Base-by-base conservation (phyloP, 1,140 invertebrate genomes). In the Penaeus chinensis region DNA sequence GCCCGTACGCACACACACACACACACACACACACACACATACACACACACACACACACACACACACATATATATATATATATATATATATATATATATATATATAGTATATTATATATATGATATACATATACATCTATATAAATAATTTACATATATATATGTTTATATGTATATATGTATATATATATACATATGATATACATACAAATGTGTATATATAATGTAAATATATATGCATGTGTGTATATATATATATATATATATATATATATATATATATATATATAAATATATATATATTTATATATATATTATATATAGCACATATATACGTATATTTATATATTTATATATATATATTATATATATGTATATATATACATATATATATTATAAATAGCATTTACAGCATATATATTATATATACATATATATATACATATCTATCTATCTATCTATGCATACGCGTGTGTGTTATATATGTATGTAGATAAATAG, bases 331-430 rank as follows among this genome's bases (percentile, higher is more conserved):
- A 65, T n/a, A n/a, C n/a, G n/a, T 71, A n/a, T 71, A 24, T 71
- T n/a, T 71, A 32, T 71, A 24, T 32, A 71, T 32, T 0, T n/a
- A 32, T 71, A 24, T 71, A 24, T 71, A 71, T 24, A 32, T 71
- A 7, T 8, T 32, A 71, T 71, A 71, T 71, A 71, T 71, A 71
- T 71, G 22, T 71, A 20, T 20, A 71, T 71, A 71, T 32, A 71
- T 71, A 71, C 22, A 71, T 71, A 71, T 71, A 71, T 22, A 71
- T 71, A 71, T 71, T n/a, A n/a, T 65, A 65, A n/a, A 65, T 65
- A n/a, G n/a, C n/a, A n/a, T n/a, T n/a, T n/a, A n/a, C n/a, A n/a
- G n/a, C n/a, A n/a, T n/a, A n/a, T n/a, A n/a, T n/a, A n/a, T n/a
- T n/a, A n/a, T n/a, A 71, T 71, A 22, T 71, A 71, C 18, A 71